Evolutionary conservation across 2,888 invertebrate genomes (phyloP), one percentile per base, ranked within the genome.

Genomic region (Hyposoter dolosus): DNA sequence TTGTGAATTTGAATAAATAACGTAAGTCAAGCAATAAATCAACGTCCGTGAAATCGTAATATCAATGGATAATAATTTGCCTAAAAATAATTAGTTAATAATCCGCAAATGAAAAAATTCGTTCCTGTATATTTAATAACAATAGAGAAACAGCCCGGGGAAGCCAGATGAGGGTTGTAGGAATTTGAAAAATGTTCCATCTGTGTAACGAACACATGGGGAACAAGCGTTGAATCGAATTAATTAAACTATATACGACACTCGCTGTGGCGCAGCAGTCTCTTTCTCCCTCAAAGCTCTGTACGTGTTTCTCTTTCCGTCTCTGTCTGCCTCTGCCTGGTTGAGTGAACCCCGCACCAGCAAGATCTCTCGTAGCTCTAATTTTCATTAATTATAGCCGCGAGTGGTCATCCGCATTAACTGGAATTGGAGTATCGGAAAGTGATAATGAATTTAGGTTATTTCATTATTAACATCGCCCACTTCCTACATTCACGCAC

Each of bases 371-470:
- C 78, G 78, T 68, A 82, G 78, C 77, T 85, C 60, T 63, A 82
- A 85, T 84, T 85, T 85, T 75, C 82, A 78, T 82, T 85, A 82
- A 82, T 85, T 78, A 85, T 82, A 23, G 74, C 68, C 45, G 43
- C 68, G 63, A 74, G 63, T 75, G 85, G 82, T 82, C 50, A 75
- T 53, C 60, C 69, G 68, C 78, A 82, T 85, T 85, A 85, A 82
- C 66, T 74, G 82, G 78, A 85, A 75, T 78, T 75, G 63, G 19
- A 82, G 74, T 82, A 82, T 82, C 78, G 82, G 74, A 32, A 69
- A 75, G 63, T 78, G 43, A 71, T 78, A 78, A 85, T 47, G 68
- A 78, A 82, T 85, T 85, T 78, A 82, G 28, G 53, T 53, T 74
- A 78, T 74, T 82, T 63, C 63, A 68, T 74, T 47, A 79, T 68